Percentiles rank a stretch among this genome's conserved stretches.
Evolutionary conservation across 1,140 invertebrate genomes (phyloP).

Genomic region (Drosophila pruinosa): DNA sequence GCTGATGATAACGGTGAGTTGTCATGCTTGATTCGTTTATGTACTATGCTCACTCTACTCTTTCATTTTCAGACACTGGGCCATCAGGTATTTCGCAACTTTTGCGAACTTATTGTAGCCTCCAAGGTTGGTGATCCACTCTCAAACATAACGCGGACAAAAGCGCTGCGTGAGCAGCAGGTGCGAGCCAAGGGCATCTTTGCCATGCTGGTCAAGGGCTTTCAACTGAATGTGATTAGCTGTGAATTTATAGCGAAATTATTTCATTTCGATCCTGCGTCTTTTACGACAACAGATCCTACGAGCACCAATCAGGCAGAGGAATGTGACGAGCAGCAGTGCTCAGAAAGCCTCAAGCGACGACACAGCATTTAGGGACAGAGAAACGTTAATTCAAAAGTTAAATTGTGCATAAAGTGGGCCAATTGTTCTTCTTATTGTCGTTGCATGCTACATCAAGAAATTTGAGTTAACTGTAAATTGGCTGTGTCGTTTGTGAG

Average conservation of each 20-base stretch:
- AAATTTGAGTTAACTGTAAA: constrained; percentile 65
- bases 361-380: background rate
- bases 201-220: background rate
- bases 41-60: background rate
- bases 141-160: background rate
- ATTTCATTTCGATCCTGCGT: background rate
- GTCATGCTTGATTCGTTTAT: background rate
- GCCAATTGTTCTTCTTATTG: constrained; percentile 12
- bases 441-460: background rate
- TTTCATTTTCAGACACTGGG: constrained; percentile 25
- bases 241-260: background rate
- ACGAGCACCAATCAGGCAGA: background rate
- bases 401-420: constrained; percentile 62
- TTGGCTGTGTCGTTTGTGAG: constrained; percentile 46
- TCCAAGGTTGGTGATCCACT: background rate
- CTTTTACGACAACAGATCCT: background rate
- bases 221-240: background rate
- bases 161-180: constrained; percentile 30
- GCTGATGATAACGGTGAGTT: constrained; percentile 35
- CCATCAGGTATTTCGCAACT: constrained; percentile 29
- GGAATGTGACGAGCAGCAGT: background rate
- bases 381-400: constrained; percentile 16
- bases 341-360: background rate
- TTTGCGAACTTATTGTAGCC: background rate
- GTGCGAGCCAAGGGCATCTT: constrained; percentile 16